Conservation (phyloP, 2,797 vertebrate species). For the Betta splendens region DNA sequence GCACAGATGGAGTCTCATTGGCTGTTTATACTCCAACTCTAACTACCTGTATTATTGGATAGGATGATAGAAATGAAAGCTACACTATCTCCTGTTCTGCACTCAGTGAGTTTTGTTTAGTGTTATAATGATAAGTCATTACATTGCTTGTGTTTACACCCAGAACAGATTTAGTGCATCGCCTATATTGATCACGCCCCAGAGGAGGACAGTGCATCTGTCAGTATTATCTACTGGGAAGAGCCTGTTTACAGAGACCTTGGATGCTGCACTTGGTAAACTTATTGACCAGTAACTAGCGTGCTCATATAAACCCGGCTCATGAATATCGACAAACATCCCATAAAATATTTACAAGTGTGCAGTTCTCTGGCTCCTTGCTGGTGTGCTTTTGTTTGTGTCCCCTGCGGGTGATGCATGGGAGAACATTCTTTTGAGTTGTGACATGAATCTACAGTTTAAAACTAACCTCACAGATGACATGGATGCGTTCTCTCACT, state of each 20-base stretch:
- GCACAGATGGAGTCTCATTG: constrained; percentile 25
- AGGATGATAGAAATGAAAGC: constrained; percentile 40
- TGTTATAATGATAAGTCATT: constrained; percentile 30
- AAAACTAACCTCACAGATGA: neutral
- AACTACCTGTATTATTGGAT: constrained; percentile 28
- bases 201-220: constrained; percentile 27
- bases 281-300: constrained; percentile 63
- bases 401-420: constrained; percentile 3
- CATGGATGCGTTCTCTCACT: neutral
- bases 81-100: constrained; percentile 2
- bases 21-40: constrained; percentile 35
- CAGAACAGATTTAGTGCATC: constrained; percentile 34
- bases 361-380: constrained; percentile 22
- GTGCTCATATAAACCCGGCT: constrained; percentile 58
- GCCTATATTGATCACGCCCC: constrained; percentile 43
- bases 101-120: constrained; percentile 18
- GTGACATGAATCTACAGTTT: neutral
- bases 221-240: constrained; percentile 27
- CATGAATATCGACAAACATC: constrained; percentile 61
- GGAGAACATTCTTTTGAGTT: constrained; percentile 1
- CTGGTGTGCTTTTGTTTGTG: constrained; percentile 22
- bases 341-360: constrained; percentile 55
- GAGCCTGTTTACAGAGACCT: constrained; percentile 48
- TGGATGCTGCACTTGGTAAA: constrained; percentile 56
- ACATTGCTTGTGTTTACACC: constrained; percentile 31